Evolutionary conservation across 2,888 invertebrate genomes (phyloP).

Genomic region (Nowickia ferox): DNA sequence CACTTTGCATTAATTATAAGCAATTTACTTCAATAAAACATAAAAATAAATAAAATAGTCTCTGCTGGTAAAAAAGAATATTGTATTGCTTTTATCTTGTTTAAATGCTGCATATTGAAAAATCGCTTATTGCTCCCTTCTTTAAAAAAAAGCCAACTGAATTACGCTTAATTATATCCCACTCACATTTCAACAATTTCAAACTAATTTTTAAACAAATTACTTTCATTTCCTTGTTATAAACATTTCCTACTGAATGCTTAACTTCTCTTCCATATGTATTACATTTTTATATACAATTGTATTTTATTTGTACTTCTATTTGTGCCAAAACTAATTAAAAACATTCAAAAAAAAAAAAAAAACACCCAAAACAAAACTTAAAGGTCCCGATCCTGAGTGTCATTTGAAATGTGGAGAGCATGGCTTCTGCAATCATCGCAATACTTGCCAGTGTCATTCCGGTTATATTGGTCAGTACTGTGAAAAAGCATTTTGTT

Average conservation of each 20-base stretch:
- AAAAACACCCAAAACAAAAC: conserved; percentile 31
- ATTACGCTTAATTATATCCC: conserved; percentile 41
- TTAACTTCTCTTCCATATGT: conserved; percentile 36
- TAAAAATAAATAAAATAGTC: not conserved
- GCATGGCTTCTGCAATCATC: conserved; percentile 92
- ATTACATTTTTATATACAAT: conserved; percentile 15
- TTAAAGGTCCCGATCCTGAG: conserved; percentile 92
- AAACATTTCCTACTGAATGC: conserved; percentile 46
- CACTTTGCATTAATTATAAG: conserved; percentile 44
- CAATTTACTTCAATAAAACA: conserved; percentile 14
- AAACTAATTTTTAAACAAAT: conserved; percentile 46
- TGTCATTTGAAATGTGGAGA: conserved; percentile 94
- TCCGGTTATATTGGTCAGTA: conserved; percentile 96
- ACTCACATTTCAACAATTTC: conserved; percentile 28
- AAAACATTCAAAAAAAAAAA: conserved; percentile 28
- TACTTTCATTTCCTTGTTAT: conserved; percentile 60
- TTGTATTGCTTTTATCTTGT: conserved; percentile 17
- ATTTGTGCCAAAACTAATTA: conserved; percentile 32
- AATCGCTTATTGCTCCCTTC: conserved; percentile 14
- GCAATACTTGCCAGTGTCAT: conserved; percentile 93
- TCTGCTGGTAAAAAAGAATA: not conserved
- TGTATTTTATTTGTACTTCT: conserved; percentile 34
- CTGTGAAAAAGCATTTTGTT: conserved; percentile 94
- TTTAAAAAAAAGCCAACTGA: not conserved
- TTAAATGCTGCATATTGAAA: conserved; percentile 19